Conservation (phyloP, 2,888 invertebrate genomes). For the Erebia aethiops region DNA sequence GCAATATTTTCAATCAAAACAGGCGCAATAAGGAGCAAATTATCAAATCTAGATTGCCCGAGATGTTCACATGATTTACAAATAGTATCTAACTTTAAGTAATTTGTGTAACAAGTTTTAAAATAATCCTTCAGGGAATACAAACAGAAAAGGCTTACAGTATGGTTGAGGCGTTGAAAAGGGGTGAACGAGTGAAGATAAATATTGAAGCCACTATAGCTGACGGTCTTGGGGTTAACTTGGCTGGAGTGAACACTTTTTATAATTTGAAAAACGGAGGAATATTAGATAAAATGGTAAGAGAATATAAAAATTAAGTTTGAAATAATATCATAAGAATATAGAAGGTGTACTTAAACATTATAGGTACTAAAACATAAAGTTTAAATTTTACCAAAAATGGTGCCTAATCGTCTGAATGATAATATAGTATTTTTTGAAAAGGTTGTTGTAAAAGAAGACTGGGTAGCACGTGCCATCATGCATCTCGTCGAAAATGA, state of each 20-base stretch:
- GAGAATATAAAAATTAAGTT: not conserved
- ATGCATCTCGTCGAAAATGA: constrained; percentile 90
- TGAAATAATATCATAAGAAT: not conserved
- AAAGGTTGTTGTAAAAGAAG: constrained; percentile 90
- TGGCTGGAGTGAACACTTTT: constrained; percentile 72
- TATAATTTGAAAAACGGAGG: constrained; percentile 62
- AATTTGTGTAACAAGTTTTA: not conserved
- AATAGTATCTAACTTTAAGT: not conserved
- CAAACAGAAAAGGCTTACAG: constrained; percentile 68
- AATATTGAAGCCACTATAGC: constrained; percentile 88
- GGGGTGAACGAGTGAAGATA: constrained; percentile 88
- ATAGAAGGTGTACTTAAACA: too few relatives aligned
- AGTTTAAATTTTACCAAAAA: not conserved
- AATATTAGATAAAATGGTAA: constrained; percentile 74
- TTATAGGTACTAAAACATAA: too few relatives aligned
- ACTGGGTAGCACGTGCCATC: constrained; percentile 92
- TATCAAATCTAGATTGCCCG: not conserved
- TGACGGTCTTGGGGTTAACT: constrained; percentile 86
- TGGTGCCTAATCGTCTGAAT: not conserved
- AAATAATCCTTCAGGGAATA: constrained; percentile 55
- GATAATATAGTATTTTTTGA: not conserved
- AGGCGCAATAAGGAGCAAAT: not conserved
- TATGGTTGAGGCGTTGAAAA: constrained; percentile 78
- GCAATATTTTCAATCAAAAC: constrained; percentile 48
- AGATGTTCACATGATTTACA: not conserved